Conservation (phyloP, 2,888 invertebrate genomes). For the Erannis defoliaria region DNA sequence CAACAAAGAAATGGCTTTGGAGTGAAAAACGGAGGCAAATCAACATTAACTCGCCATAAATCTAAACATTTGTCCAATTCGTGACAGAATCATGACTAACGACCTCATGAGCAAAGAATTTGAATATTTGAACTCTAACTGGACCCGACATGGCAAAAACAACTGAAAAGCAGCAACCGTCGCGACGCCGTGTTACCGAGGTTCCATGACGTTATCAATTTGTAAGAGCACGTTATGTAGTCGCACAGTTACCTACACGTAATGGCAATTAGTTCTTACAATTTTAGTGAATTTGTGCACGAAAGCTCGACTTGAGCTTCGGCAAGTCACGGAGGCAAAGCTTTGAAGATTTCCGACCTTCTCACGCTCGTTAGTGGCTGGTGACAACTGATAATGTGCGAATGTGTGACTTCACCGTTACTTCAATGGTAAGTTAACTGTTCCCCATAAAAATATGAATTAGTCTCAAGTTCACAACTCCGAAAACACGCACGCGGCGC, state of each 20-base stretch:
- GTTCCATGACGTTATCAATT: constrained; percentile 51
- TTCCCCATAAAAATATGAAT: constrained; percentile 59
- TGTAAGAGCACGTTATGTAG: constrained; percentile 45
- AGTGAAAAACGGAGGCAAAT: constrained; percentile 33
- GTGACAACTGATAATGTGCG: constrained; percentile 50
- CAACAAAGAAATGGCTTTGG: constrained; percentile 28
- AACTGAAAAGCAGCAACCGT: constrained; percentile 40
- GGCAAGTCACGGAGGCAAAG: constrained; percentile 35
- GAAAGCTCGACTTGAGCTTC: constrained; percentile 29
- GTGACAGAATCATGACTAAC: constrained; percentile 37
- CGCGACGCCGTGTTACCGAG: constrained; percentile 40
- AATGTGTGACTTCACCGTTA: constrained; percentile 65
- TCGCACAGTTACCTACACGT: constrained; percentile 50
- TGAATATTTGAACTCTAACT: constrained; percentile 41
- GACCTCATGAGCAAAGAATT: constrained; percentile 29
- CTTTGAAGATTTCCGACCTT: constrained; percentile 56
- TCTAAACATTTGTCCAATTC: constrained; percentile 37
- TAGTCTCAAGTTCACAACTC: constrained; percentile 59
- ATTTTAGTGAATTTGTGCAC: constrained; percentile 44
- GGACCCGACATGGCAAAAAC: constrained; percentile 29
- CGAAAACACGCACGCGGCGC: constrained; percentile 59
- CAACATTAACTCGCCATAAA: constrained; percentile 30
- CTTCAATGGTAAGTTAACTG: constrained; percentile 53
- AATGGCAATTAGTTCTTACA: constrained; percentile 48
- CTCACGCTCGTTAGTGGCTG: constrained; percentile 25